These are phyloP conservation scores for Stegana nigrithorax DNA, from an alignment of 2,888 invertebrate species.

Conservation along the genomic window DNA sequence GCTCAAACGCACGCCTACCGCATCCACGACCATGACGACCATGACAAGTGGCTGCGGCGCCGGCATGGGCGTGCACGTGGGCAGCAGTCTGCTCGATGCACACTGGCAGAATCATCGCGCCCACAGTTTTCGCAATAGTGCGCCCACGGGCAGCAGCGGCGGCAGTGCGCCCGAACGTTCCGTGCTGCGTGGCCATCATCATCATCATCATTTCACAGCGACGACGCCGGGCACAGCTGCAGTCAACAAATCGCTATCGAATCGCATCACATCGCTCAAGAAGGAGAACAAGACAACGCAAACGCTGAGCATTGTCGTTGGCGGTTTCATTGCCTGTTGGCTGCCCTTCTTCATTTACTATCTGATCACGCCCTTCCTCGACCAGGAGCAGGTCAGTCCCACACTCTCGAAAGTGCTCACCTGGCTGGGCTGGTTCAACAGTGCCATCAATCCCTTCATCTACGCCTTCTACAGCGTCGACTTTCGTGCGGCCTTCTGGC, in stretches of 20 bases:
- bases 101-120: constrained; percentile 44
- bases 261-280: constrained; percentile 76
- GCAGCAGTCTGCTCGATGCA: constrained; percentile 51
- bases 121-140: constrained; percentile 46
- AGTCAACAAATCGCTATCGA: constrained; percentile 64
- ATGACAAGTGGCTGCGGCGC: constrained; percentile 49
- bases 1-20: constrained; percentile 57
- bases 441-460: constrained; percentile 90
- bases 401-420: constrained; percentile 81
- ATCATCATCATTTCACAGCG: constrained; percentile 43
- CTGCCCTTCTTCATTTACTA: constrained; percentile 88
- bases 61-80: constrained; percentile 37
- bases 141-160: constrained; percentile 26
- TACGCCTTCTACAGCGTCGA: constrained; percentile 91
- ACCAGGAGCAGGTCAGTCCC: constrained; percentile 72
- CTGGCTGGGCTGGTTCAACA: constrained; percentile 92
- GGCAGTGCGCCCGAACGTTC: constrained; percentile 31
- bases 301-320: constrained; percentile 87
- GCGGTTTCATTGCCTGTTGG: constrained; percentile 90
- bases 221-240: constrained; percentile 23
- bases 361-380: constrained; percentile 82
- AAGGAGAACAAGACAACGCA: constrained; percentile 90
- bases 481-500: constrained; percentile 88
- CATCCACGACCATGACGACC: constrained; percentile 59
- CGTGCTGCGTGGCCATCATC: constrained; percentile 39